Evolutionary conservation across 2,797 vertebrate species (phyloP).

Genomic region (Rhinella marina): DNA sequence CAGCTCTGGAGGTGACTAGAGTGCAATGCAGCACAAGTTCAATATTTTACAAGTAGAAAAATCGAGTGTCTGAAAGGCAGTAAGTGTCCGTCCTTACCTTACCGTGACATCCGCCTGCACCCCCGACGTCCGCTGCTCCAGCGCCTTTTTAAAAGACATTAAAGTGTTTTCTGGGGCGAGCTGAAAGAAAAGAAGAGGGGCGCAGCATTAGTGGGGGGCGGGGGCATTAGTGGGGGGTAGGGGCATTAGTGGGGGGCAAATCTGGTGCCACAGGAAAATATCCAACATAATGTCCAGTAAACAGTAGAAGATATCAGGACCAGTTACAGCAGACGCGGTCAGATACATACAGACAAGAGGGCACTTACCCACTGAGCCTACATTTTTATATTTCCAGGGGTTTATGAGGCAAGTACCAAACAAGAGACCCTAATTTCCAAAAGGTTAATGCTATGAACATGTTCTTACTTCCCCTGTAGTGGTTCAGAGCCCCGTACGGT

Average conservation of each 20-base stretch:
- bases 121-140: conserved; percentile 84
- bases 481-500: too few relatives aligned
- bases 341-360: too few relatives aligned
- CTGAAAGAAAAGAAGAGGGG: conserved; percentile 67
- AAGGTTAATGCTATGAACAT: too few relatives aligned
- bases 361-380: neutral
- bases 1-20: neutral
- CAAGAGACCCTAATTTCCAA: too few relatives aligned
- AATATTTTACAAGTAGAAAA: too few relatives aligned
- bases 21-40: neutral
- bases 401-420: too few relatives aligned
- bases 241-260: neutral
- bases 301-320: neutral
- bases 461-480: too few relatives aligned
- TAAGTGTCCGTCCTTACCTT: conserved; percentile 77
- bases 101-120: conserved; percentile 88
- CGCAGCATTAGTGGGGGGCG: neutral
- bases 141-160: conserved; percentile 92
- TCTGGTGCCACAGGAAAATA: neutral
- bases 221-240: neutral
- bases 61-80: neutral
- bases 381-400: too few relatives aligned
- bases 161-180: conserved; percentile 94
- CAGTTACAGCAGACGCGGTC: neutral
- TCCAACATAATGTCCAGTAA: neutral